phyloP scores from a whole-genome alignment of 2,113 vertebrate genomes.

The Oncorhynchus keta region DNA sequence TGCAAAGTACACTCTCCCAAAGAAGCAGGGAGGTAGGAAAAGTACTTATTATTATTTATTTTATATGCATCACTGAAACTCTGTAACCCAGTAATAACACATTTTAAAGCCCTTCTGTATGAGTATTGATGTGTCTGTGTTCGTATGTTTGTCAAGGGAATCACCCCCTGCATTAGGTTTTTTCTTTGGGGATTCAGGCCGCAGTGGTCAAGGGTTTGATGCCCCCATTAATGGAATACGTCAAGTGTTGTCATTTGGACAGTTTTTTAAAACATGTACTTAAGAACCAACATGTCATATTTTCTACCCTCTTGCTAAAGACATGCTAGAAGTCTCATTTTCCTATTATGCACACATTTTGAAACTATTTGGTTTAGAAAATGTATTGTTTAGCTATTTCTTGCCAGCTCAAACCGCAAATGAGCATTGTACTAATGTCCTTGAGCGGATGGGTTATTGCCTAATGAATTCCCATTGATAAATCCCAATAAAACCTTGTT shows the following conservation, averaged over 20 bases:
- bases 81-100: constrained; percentile 38
- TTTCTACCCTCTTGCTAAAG: neutral
- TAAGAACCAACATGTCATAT: constrained; percentile 31
- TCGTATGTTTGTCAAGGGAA: constrained; percentile 3
- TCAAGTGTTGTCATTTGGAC: constrained; percentile 1
- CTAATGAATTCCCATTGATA: neutral
- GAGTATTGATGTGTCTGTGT: constrained; percentile 1
- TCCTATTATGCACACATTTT: neutral
- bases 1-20: constrained; percentile 47
- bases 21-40: constrained; percentile 27
- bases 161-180: neutral
- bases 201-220: constrained; percentile 10
- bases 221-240: constrained; percentile 12
- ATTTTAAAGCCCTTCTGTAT: constrained; percentile 39
- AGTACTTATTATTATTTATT: constrained; percentile 24
- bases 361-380: neutral
- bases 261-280: constrained; percentile 20
- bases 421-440: neutral
- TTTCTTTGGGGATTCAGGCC: neutral
- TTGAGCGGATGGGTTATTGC: neutral
- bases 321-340: neutral
- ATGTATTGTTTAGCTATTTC: neutral
- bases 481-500: constrained; percentile 3
- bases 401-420: neutral
- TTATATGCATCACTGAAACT: constrained; percentile 30